Conservation (phyloP, 2,888 invertebrate species). For the Tenthredo livida region DNA sequence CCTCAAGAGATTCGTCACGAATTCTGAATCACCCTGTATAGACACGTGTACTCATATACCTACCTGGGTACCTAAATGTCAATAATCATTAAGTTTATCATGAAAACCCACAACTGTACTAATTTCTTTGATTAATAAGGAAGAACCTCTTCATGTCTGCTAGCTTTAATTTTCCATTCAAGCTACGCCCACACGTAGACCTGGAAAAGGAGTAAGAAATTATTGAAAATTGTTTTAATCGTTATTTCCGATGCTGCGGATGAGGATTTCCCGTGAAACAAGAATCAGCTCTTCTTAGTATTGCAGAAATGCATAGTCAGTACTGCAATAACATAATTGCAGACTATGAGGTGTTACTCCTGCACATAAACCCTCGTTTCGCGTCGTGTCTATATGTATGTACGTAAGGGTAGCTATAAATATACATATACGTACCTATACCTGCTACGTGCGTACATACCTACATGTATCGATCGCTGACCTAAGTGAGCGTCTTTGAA, state of each 20-base stretch:
- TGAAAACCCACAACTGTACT: neutral
- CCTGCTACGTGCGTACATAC: neutral
- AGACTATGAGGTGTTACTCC: neutral
- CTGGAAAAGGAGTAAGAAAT: neutral
- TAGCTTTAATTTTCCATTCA: neutral
- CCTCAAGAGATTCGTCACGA: too few species aligned
- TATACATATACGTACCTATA: neutral
- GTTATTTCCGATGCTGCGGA: neutral
- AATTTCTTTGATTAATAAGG: neutral
- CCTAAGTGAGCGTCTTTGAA: conserved; percentile 39
- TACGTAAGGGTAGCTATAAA: neutral
- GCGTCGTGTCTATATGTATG: neutral
- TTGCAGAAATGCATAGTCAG: neutral
- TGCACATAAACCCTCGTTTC: neutral
- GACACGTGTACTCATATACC: too few species aligned
- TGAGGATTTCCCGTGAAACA: neutral
- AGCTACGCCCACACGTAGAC: neutral
- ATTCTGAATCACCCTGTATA: too few species aligned
- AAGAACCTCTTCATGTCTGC: neutral
- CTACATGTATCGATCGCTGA: conserved; percentile 45
- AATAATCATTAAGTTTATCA: neutral
- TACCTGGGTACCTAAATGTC: neutral
- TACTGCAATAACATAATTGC: neutral
- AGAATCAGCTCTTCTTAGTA: neutral
- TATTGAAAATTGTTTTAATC: neutral